A percentile compares a stretch with the other conserved stretches of the same genome.
Conservation (phyloP, 2,888 invertebrate species). For the Lepidochitona cinerea region DNA sequence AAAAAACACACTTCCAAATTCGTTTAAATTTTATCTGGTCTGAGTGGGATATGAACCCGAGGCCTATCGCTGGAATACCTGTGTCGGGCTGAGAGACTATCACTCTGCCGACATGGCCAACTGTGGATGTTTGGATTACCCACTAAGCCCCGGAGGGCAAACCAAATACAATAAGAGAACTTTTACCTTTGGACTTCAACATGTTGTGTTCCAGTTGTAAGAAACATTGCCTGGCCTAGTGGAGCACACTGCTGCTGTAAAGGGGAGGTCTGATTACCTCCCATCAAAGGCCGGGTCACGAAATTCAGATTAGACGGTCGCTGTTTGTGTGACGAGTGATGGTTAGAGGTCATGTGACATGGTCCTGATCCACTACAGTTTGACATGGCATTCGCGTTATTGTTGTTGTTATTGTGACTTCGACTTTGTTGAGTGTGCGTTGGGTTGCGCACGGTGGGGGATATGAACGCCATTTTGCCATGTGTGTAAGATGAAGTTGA, state of each 20-base stretch:
- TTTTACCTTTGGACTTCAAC: conserved; percentile 59
- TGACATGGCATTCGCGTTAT: conserved; percentile 23
- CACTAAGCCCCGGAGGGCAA: no score
- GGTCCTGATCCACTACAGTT: not conserved
- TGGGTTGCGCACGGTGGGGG: conserved; percentile 55
- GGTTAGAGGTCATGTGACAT: not conserved
- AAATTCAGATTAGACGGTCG: conserved; percentile 44
- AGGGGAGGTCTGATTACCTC: conserved; percentile 56
- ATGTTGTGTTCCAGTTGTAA: conserved; percentile 51
- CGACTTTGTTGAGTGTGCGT: conserved; percentile 36
- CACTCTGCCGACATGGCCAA: no score
- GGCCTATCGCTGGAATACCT: no score
- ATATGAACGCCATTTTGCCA: conserved; percentile 62
- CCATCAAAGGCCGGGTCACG: conserved; percentile 12
- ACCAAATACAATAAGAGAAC: no score
- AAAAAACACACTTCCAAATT: no score
- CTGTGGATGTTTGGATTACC: no score
- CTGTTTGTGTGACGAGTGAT: conserved; percentile 16
- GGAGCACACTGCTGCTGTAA: conserved; percentile 51
- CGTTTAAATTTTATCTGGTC: no score
- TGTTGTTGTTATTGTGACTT: conserved; percentile 30
- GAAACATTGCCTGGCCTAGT: conserved; percentile 57
- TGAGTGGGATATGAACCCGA: no score
- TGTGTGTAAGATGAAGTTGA: conserved; percentile 52
- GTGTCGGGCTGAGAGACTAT: no score